A percentile compares a stretch with the other conserved stretches of the same genome.
phyloP scores from a whole-genome alignment of 2,888 invertebrate species.

The Timandra comae region DNA sequence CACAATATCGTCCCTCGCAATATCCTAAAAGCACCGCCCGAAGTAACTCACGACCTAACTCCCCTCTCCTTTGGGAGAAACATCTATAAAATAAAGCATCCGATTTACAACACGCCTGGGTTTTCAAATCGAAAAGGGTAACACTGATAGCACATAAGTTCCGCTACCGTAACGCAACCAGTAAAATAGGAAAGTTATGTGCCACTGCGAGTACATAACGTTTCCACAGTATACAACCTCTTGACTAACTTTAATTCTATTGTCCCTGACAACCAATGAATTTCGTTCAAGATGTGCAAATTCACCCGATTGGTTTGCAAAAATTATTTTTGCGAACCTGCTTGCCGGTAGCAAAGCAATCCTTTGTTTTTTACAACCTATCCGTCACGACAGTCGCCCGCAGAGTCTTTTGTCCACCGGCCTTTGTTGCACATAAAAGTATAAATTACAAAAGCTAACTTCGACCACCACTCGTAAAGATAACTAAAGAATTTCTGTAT shows the following conservation, averaged over 20 bases:
- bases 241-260: slow-evolving; percentile 38
- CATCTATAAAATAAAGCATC: slow-evolving; percentile 74
- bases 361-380: slow-evolving; percentile 50
- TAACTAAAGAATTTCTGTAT: slow-evolving; percentile 61
- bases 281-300: slow-evolving; percentile 36
- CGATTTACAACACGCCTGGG: slow-evolving; percentile 69
- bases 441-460: slow-evolving; percentile 66
- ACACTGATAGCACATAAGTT: slow-evolving; percentile 63
- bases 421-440: slow-evolving; percentile 64
- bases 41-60: slow-evolving; percentile 36
- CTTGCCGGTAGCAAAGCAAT: slow-evolving; percentile 49
- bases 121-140: slow-evolving; percentile 61
- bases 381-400: slow-evolving; percentile 44
- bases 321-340: slow-evolving; percentile 64
- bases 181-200: slow-evolving; percentile 39
- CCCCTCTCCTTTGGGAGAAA: slow-evolving; percentile 54
- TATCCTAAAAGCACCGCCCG: slow-evolving; percentile 63
- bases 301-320: slow-evolving; percentile 68
- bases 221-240: slow-evolving; percentile 14
- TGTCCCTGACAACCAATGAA: slow-evolving; percentile 60
- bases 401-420: slow-evolving; percentile 54
- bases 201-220: slow-evolving; percentile 42
- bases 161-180: slow-evolving; percentile 39
- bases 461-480: slow-evolving; percentile 64
- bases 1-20: slow-evolving; percentile 48